Evolutionary conservation across 1,140 invertebrate species (phyloP), one percentile per base, ranked within the genome.

Genomic region (Callitettix versicolor): DNA sequence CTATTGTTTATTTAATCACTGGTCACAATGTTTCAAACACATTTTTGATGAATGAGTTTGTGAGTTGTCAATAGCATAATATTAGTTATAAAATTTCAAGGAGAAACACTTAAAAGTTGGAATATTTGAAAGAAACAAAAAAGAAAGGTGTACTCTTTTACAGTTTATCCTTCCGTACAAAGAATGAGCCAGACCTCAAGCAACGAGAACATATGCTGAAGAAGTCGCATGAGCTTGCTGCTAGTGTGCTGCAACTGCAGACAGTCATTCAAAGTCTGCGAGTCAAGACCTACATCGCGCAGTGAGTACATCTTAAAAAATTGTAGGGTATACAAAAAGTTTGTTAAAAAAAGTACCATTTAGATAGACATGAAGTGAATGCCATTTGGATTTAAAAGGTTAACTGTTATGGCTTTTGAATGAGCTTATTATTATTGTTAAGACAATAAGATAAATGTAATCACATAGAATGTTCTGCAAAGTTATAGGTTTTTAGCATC

Each of bases 211-310:
- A 68, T 33, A 75, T 72, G 68, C 62, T 88, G 46, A 81, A 84
- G 40, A 74, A 79, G 42, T 79, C 81, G 4, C 85, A 84, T 65
- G 84, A 87, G 62, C 70, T 89, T 1, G 77, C 82, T n/a, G 80
- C 78, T 21, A 81, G 79, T 59, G 65, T 89, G 30, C 64, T 85
- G 21, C 76, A 84, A 62, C 69, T 86, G 12, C 76, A 79, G 57
- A 75, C 81, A 57, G 78, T 84, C 38, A 70, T 89, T 62, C 80
- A 86, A 57, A 83, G 82, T 36, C 66, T 88, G 40, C 66, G 78
- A 34, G 77, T 87, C 1, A 90, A 91, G 68, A 78, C 86, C 14
- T 80, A 85, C 62, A 85, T 91, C 41, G 85, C 85, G 14, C 76
- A 80, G 81, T 84, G 67, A 79, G 79, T 78, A 58, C 48, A 44